Base-by-base conservation (phyloP, 2,113 vertebrate genomes). In the Petromus typicus region DNA sequence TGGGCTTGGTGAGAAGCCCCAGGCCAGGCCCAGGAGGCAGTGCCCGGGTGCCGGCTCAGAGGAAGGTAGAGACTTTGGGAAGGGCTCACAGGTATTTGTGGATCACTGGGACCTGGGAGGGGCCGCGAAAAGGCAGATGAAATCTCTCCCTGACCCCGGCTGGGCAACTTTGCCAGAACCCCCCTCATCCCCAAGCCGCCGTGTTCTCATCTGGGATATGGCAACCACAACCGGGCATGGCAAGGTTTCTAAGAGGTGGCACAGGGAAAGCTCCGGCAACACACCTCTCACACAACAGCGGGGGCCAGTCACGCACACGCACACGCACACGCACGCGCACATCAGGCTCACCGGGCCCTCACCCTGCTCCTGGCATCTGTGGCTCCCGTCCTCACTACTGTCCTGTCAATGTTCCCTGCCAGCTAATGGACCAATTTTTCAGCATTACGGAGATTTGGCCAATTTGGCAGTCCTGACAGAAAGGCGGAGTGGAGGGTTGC, bases 341-440 rank as follows among this genome's bases (percentile, higher is more conserved):
- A 40, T 10, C 20, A 10, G 23, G 57, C 34, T 57, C 40, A n/a
- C 34, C 2, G 48, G 69, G 30, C 34, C 71, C 40, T 40, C 43
- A 59, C 82, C 17, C 61, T 10, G 1, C 81, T 51, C 25, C 2
- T 71, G 85, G 25, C 89, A 45, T 84, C 86, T 75, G 88, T 76
- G 64, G 91, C 45, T 23, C 57, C 43, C 23, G 34, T 32, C 45
- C 92, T 81, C 57, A 14, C 51, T 0, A 2, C 51, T 59, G 57
- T 69, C 51, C 69, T 79, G 80, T 94, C 94, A 45, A 59, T 96
- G 94, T 97, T 97, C 96, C 91, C 90, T 90, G 90, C 93, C 37
- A 27, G 97, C 97, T 98, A 98, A 98, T 98, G 97, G 98, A 93
- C 97, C 98, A 98, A 98, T 98, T 97, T 98, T 97, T 98, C 96